Evolutionary conservation across 2,888 invertebrate genomes (phyloP), one percentile per base, ranked within the genome.

Genomic region (Hedya salicella): DNA sequence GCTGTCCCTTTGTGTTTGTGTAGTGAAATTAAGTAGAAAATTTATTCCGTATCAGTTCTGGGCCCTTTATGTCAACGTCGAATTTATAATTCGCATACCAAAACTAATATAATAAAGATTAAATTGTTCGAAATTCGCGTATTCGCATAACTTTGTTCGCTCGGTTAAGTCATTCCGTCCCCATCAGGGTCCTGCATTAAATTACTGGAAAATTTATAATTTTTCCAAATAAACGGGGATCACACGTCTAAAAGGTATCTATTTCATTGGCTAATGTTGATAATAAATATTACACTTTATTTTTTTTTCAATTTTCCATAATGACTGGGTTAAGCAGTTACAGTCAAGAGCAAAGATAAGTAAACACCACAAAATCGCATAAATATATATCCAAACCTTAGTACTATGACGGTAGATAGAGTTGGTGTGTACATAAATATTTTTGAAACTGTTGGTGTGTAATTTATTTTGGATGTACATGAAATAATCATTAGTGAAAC

Each of bases 11-110:
- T 85, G 81, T 90, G 91, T 90, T 91, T 89, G 88, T 85, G 76
- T 88, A 87, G 91, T 89, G 91, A 91, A 91, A 91, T 92, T 91
- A 90, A 91, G 91, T 91, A 90, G 91, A 91, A 91, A 91, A 91
- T 92, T 89, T 91, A 92, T 91, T 89, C 91, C 86, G 81, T 87
- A 89, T 91, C 87, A 86, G 87, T 84, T 79, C 77, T 80, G 73
- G 78, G 77, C 80, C 83, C 82, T 83, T 82, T 82, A 80, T 86
- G 89, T 91, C 90, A 89, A 86, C 86, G 79, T 81, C 81, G 88
- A 90, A 90, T 88, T 86, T 87, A 88, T 90, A 90, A 91, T 89
- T 89, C 88, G 79, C 75, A 78, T 80, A 81, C 78, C 82, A 82
- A 84, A 87, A 87, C 88, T 88, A 86, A 73, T 75, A 74, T 75